A percentile compares a stretch with the other conserved stretches of the same genome.
Conservation (phyloP, 2,888 invertebrate genomes). For the Stenodema calcarata region DNA sequence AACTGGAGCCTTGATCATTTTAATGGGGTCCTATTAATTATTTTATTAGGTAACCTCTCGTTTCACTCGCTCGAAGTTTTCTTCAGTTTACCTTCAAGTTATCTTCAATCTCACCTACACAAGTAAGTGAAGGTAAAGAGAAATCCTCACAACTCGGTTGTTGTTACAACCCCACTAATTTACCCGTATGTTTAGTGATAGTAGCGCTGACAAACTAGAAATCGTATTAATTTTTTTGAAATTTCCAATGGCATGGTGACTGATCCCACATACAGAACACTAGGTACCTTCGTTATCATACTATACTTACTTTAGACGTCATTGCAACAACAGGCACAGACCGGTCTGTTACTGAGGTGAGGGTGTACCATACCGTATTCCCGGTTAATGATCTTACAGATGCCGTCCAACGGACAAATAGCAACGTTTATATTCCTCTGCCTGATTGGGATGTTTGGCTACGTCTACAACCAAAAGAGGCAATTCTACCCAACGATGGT, state of each 20-base stretch:
- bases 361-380: too few species aligned
- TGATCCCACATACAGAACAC: not conserved
- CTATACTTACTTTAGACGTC: not conserved
- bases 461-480: slow-evolving; percentile 98
- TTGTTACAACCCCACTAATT: not conserved
- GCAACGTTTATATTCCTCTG: not conserved
- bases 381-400: not conserved
- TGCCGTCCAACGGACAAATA: slow-evolving; percentile 30
- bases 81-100: too few species aligned
- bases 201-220: not conserved
- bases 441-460: slow-evolving; percentile 68
- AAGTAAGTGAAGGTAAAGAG: too few species aligned
- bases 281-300: not conserved
- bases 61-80: too few species aligned
- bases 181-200: not conserved
- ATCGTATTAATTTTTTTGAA: not conserved
- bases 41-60: too few species aligned
- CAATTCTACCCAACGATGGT: slow-evolving; percentile 99
- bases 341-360: not conserved
- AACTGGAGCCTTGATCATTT: too few species aligned
- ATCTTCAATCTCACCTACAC: too few species aligned
- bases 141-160: not conserved
- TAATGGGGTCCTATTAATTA: too few species aligned
- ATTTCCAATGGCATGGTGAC: not conserved
- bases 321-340: not conserved